Percentiles rank a stretch among this genome's conserved stretches.
Conservation (phyloP, 2,797 vertebrate species). For the Chelmon rostratus region DNA sequence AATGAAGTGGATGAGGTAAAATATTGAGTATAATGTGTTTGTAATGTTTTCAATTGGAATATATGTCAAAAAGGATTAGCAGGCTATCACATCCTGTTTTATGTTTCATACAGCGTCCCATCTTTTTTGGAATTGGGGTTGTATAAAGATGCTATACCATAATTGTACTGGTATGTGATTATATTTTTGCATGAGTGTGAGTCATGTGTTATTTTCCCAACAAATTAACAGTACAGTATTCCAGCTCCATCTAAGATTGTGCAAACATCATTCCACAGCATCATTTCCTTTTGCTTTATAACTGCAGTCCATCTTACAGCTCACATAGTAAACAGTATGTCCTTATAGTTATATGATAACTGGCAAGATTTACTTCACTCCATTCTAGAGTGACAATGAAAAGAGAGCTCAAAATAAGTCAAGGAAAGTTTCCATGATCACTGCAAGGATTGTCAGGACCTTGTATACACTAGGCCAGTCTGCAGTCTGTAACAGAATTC, state of each 20-base stretch:
- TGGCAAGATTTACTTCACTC: conserved; percentile 69
- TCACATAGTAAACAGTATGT: conserved; percentile 77
- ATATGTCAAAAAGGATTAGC: too few species aligned
- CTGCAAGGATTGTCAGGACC: conserved; percentile 57
- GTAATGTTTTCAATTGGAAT: too few species aligned
- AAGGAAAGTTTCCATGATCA: conserved; percentile 44
- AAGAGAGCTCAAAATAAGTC: conserved; percentile 47
- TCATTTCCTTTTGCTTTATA: conserved; percentile 47
- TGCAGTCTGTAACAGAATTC: conserved; percentile 47
- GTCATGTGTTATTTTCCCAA: conserved; percentile 30
- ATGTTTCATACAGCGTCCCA: too few species aligned
- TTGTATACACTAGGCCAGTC: conserved; percentile 39
- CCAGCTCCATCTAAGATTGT: conserved; percentile 65
- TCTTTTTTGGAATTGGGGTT: too few species aligned
- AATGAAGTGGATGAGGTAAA: too few species aligned
- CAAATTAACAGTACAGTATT: conserved; percentile 52
- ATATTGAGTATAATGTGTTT: too few species aligned
- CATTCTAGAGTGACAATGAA: conserved; percentile 64
- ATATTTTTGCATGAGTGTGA: conserved; percentile 39
- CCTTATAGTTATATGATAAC: conserved; percentile 85
- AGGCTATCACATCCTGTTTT: too few species aligned
- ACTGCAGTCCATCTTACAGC: conserved; percentile 60
- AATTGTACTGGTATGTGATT: conserved; percentile 51
- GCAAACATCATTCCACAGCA: conserved; percentile 69
- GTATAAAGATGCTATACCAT: conserved; percentile 60